Evolutionary conservation across 2,797 vertebrate species (phyloP), one percentile per base, ranked within the genome.

Genomic region (Ciconia nigra): DNA sequence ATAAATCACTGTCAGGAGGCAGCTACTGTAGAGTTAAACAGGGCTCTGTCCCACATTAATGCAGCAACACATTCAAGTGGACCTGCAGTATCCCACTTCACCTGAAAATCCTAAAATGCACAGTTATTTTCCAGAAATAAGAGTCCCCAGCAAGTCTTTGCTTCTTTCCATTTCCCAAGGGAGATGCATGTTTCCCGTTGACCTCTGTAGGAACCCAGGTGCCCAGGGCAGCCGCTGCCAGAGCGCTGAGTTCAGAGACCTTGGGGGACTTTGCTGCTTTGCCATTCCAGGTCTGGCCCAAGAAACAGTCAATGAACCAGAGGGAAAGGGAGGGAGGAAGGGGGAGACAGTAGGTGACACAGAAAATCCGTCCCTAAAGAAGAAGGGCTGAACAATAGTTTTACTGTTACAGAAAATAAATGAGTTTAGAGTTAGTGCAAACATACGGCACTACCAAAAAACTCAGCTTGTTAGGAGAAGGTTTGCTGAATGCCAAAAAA

Each of bases 1-100:
- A 96, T 97, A 95, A 95, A 97, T 97, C 96, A 93, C 46, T 91
- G 84, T 92, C 76, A 61, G 70, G 21, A 89, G 37, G 33, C 70
- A 90, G 24, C 35, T 90, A 89, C 83, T 71, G 42, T 26, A 63
- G 15, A 58, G 47, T 21, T 70, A 90, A 72, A 61, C 46, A 41
- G n/a, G 42, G 33, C n/a, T 35, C 55, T 52, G 26, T 49, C 21
- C 31, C n/a, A n/a, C 2, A 2, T 57, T 15, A 85, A 61, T 6
- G 11, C 35, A 82, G 37, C 10, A 77, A 44, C 13, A 62, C 11
- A 17, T 66, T n/a, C 33, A 55, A 79, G 31, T 16, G 28, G 22
- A 67, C 29, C 41, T 87, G n/a, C 37, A 67, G 42, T 13, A 46
- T 37, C 42, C 44, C 26, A 41, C 13, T 90, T 79, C 66, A 90